Evolutionary conservation across 2,113 vertebrate species (phyloP).

Genomic region (Sialia sialis): DNA sequence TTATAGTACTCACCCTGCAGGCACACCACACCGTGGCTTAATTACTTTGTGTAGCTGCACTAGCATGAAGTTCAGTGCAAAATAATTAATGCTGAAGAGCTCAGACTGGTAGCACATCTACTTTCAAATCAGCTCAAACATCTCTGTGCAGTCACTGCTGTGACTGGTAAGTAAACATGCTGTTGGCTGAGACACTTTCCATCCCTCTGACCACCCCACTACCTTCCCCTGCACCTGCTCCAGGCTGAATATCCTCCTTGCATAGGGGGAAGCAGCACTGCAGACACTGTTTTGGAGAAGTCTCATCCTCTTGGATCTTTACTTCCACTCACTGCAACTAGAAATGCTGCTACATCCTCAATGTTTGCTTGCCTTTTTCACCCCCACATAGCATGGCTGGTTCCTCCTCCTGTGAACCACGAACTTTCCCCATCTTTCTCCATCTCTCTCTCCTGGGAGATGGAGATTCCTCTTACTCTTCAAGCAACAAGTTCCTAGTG

Average conservation of each 20-base stretch:
- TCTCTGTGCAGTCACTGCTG: neutral
- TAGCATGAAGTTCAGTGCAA: slow-evolving; percentile 10
- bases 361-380: neutral
- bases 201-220: neutral
- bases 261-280: neutral
- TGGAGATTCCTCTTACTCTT: neutral
- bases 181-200: neutral
- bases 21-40: slow-evolving; percentile 12
- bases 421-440: neutral
- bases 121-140: neutral
- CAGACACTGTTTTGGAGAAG: neutral
- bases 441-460: neutral
- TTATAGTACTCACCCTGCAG: slow-evolving; percentile 23
- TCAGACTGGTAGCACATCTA: neutral
- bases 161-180: neutral
- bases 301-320: neutral
- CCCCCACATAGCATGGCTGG: accelerated
- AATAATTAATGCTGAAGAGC: slow-evolving; percentile 36
- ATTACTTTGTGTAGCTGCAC: slow-evolving; percentile 33
- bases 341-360: neutral
- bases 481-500: neutral
- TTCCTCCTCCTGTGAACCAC: neutral
- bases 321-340: neutral
- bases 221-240: slow-evolving; percentile 26
- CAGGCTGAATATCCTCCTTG: neutral